Conservation (phyloP, 2,113 vertebrate genomes). For the Cryptomyrus ogoouensis region DNA sequence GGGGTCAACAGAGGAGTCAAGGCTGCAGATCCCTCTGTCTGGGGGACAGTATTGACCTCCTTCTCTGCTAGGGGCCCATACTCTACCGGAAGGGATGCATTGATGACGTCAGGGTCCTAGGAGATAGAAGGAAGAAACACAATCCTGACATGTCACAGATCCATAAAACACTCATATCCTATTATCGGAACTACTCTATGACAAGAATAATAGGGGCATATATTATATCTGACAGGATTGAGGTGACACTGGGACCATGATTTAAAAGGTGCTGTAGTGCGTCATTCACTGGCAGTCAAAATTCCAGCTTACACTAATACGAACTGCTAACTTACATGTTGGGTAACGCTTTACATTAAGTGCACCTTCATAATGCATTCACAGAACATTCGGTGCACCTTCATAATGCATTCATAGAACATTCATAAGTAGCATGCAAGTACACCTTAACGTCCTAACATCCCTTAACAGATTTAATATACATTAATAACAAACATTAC, state of each 20-base stretch:
- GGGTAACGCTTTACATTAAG: no score
- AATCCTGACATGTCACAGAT: neutral
- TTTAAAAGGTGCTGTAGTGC: neutral
- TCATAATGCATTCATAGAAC: no score
- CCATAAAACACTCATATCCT: neutral
- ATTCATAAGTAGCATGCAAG: no score
- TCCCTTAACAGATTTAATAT: no score
- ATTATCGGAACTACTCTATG: neutral
- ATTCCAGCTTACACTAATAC: neutral
- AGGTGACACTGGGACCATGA: neutral
- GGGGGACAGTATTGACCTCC: conserved; percentile 56
- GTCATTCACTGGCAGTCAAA: neutral
- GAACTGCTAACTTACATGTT: neutral
- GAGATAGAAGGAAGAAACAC: neutral
- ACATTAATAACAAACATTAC: no score
- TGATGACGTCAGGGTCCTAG: conserved; percentile 85
- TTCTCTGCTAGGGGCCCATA: conserved; percentile 68
- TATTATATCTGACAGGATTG: neutral
- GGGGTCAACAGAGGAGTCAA: conserved; percentile 62
- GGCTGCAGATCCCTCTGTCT: conserved; percentile 61
- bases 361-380: no score
- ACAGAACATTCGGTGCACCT: no score
- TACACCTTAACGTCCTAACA: no score
- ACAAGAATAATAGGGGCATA: neutral
- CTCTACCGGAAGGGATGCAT: conserved; percentile 75